Percentiles rank a stretch among this genome's conserved stretches.
phyloP scores from a whole-genome alignment of 2,888 invertebrate genomes.

The Pegoplata infirma region DNA sequence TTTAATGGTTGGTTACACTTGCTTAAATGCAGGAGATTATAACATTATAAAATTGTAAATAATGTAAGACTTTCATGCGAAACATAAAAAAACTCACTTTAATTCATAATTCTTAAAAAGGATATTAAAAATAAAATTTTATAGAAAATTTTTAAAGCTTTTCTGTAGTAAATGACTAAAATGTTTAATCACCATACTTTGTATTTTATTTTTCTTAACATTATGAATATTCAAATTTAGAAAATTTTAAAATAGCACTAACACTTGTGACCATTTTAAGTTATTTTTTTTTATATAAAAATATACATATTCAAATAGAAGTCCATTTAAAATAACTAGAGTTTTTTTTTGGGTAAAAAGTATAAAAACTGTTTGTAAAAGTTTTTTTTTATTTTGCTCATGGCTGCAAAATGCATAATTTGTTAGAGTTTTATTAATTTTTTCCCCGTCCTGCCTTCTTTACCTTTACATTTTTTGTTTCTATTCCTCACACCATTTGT shows the following conservation, averaged over 20 bases:
- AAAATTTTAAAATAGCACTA: neutral
- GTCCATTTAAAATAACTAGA: conserved; percentile 40
- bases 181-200: neutral
- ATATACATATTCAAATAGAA: conserved; percentile 27
- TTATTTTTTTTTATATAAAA: neutral
- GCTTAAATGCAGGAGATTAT: too few relatives aligned
- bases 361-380: conserved; percentile 1
- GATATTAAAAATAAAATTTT: neutral
- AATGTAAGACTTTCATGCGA: too few relatives aligned
- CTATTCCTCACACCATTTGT: neutral
- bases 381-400: conserved; percentile 10
- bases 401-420: conserved; percentile 40
- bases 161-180: neutral
- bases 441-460: conserved; percentile 16
- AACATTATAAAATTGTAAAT: too few relatives aligned
- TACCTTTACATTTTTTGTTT: conserved; percentile 12
- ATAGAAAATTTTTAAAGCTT: neutral
- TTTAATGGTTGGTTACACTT: too few relatives aligned
- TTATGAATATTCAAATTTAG: conserved; percentile 52
- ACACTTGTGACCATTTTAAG: conserved; percentile 38
- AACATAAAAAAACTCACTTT: too few relatives aligned
- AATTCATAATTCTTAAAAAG: neutral
- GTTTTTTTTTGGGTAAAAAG: conserved; percentile 8
- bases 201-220: too few relatives aligned
- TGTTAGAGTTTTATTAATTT: conserved; percentile 50